Base-by-base conservation (phyloP, 2,797 vertebrate genomes). In the Malacoctenus gilli region DNA sequence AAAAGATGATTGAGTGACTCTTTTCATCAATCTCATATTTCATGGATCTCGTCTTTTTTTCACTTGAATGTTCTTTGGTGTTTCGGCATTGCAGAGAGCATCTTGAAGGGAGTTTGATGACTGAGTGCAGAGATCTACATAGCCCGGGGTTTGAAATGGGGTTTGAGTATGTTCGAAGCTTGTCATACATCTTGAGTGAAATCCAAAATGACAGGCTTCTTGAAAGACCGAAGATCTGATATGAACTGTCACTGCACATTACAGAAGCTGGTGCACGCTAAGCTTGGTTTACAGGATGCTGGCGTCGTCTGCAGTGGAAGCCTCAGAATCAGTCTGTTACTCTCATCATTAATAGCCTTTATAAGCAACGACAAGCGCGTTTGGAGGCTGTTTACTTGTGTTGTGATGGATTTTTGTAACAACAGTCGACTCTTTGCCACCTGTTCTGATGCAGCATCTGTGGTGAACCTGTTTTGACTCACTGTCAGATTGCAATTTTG, bases 151-250 rank as follows among this genome's bases (percentile, higher is more conserved):
- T 77, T 81, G 56, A 80, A 72, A 79, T 68, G 48, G 65, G 66
- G 74, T 76, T 79, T 65, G 72, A 77, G 66, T 64, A 38, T 65
- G 68, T 79, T 61, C 20, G 49, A 72, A 43, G 68, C 71, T 72
- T 75, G 74, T 87, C 82, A 85, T 62, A 78, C 77, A 74, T 70
- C 72, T 75, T 54, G 62, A 84, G 68, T 49, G 66, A 73, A 80
- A 87, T 82, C 72, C 75, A 85, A 85, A 83, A 64, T 80, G 82
- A 79, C 81, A 80, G 79, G 72, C 69, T 63, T 79, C 82, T 58
- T 78, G 71, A 79, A 84, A 84, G 79, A 76, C 75, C 25, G 12
- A 74, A 68, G 75, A 86, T 83, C 75, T 86, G 83, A 86, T 85
- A 72, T 49, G 70, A 85, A 78, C 77, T 81, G 82, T 80, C 84